Evolutionary conservation across 92 coral and sea anemone genomes (phyloP), one percentile per base, ranked within the genome.

Genomic region (Porites evermanni): DNA sequence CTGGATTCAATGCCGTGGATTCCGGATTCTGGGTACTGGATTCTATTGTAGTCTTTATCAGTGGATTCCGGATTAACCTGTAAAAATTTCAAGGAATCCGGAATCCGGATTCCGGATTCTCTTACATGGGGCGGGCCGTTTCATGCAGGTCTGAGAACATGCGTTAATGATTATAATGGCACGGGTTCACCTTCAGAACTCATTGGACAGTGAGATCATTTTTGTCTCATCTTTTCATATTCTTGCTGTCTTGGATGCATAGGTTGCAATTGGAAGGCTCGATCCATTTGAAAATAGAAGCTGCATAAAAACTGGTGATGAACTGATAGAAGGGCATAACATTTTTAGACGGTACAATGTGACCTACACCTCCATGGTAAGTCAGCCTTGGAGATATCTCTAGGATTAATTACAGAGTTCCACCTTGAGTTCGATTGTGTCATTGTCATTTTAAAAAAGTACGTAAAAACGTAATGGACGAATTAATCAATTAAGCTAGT

Each of bases 221-320:
- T 12, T 59, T 59, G 17, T 12, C 64, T 12, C 64, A 17, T 59
- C 3, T 59, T 17, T 59, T 26, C 2, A 3, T 21, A 11, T 4
- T 19, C 24, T 8, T 14, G 14, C 24, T 38, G 0, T 3, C 61
- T 38, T 84, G 53, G 14, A 51, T 60, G 17, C 64, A 4, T 19
- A 90, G 93, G 88, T 80, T 53, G n/a, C 75, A 0, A 75, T 91
- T 74, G 76, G 63, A 72, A 81, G 91, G 75, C 84, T 75, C 50
- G 93, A 91, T 56, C 83, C 79, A 7, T 91, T 79, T 59, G 21
- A 9, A 52, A 91, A 91, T 53, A 82, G 29, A 5, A 80, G 87
- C 26, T 91, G 93, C 70, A 64, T 64, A 53, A 20, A 53, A 23
- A 47, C 56, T 50, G 18, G 8, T 51, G 69, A 47, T 29, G 56